Base-by-base conservation (phyloP, 2,888 invertebrate species). In the Netelia melanura region DNA sequence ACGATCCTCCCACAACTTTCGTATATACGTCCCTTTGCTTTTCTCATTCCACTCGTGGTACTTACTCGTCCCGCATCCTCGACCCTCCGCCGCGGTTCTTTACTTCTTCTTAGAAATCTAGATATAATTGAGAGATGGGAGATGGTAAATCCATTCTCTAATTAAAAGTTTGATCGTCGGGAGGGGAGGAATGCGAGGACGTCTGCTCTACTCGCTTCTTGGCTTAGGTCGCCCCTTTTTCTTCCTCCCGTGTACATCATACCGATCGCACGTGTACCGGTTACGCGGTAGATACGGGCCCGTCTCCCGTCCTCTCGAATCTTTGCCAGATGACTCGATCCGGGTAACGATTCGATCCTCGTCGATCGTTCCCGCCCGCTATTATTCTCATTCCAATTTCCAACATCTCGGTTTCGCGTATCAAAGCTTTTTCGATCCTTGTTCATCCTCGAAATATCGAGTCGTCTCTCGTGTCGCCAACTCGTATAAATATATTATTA, bases 131-230 rank as follows among this genome's bases (percentile, higher is more conserved):
- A 84, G 84, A 85, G 78, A 85, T 81, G 81, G 70, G 48, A 52
- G 81, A 17, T 54, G 70, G 84, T 81, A 85, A 85, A 85, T 85
- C 84, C 84, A 78, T 81, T 78, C 78, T 78, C 77, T 78, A 85
- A 85, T 85, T 85, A 85, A 85, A 85, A 85, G 81, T 85, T 85
- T 85, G 81, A 85, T 78, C 78, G 81, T 78, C 78, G 81, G 38
- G 38, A 74, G 81, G 38, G 38, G 65, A 58, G 44, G 71, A 71
- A 76, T 52, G 48, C 52, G 44, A 72, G 54, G 23, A 43, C 65
- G 74, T 75, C 64, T 70, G 70, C 74, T 67, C 56, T 38, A 52
- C 74, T 17, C 67, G 56, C 64, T 81, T 72, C 17, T 62, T 44
- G 68, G 21, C 48, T 68, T 43, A 65, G 64, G 52, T 64, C 62